Evolutionary conservation across 2,797 vertebrate genomes (phyloP), one percentile per base, ranked within the genome.

Genomic region (Vultur gryphus): DNA sequence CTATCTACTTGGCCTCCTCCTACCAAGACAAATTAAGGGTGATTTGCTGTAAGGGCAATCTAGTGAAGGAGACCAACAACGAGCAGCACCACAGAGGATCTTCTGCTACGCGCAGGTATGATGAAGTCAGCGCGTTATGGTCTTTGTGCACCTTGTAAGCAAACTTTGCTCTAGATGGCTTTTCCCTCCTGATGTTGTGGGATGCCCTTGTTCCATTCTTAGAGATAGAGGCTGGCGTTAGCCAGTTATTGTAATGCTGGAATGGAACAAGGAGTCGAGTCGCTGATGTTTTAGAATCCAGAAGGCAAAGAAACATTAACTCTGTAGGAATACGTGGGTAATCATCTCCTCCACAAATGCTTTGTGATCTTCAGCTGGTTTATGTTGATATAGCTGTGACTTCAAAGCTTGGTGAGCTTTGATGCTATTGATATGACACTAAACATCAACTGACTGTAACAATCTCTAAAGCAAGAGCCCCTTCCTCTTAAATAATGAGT

Each of bases 21-120:
- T 99, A 99, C 97, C 99, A 99, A 97, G 99, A 99, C 97, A 99
- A 99, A 95, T 95, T 99, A 70, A 97, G 99, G 92, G 99, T 99
- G 86, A 99, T 99, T 92, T 99, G 99, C 98, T 99, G 99, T 95
- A 99, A 99, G 92, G 99, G 99, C 88, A 99, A 99, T 93, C 98
- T 99, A n/a, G 98, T 99, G 79, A 99, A 99, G 98, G 97, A 99
- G 98, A 96, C 98, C 28, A 87, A 98, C 98, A 97, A 98, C 0
- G 99, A 99, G 70, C 98, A 99, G 72, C 98, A 99, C 95, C 99
- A 99, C 97, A 98, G 99, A 25, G 99, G 98, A 31, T 98, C 99
- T 54, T 98, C 98, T 80, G 98, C 98, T 67, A 99, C 99, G 1
- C 99, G 99, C 98, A 99, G 99, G 99, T 99, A 95, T 3, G 49